phyloP scores from a whole-genome alignment of 1,140 invertebrate genomes.

The Uloborus diversus region DNA sequence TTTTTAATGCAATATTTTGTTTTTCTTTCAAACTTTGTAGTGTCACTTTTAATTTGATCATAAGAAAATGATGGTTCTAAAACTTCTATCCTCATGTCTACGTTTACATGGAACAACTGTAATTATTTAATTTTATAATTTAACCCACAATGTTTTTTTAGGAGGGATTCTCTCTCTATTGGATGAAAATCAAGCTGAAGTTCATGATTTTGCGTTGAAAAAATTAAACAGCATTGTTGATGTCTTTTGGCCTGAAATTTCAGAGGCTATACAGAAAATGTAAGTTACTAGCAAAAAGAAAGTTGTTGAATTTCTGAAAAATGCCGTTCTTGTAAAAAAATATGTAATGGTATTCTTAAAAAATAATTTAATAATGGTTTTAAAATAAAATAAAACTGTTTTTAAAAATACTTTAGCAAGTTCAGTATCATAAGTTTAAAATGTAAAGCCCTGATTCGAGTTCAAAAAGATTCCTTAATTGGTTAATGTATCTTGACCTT shows the following conservation, averaged over 20 bases:
- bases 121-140: background rate
- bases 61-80: background rate
- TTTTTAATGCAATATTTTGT: background rate
- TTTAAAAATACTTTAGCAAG: background rate
- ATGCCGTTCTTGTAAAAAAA: background rate
- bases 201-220: conserved; percentile 91
- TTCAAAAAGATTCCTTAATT: background rate
- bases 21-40: background rate
- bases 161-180: conserved; percentile 91
- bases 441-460: background rate
- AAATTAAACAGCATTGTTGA: conserved; percentile 94
- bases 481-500: too few relatives aligned
- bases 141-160: background rate
- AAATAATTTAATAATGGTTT: background rate
- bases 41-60: background rate
- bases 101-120: background rate
- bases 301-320: background rate
- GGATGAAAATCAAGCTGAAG: conserved; percentile 90
- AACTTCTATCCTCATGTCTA: background rate
- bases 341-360: background rate
- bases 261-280: conserved; percentile 97
- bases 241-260: conserved; percentile 98
- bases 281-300: conserved; percentile 66
- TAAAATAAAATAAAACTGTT: background rate
- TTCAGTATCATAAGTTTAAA: background rate